Conservation (phyloP, 2,113 vertebrate species). For the Brienomyrus longianalis region DNA sequence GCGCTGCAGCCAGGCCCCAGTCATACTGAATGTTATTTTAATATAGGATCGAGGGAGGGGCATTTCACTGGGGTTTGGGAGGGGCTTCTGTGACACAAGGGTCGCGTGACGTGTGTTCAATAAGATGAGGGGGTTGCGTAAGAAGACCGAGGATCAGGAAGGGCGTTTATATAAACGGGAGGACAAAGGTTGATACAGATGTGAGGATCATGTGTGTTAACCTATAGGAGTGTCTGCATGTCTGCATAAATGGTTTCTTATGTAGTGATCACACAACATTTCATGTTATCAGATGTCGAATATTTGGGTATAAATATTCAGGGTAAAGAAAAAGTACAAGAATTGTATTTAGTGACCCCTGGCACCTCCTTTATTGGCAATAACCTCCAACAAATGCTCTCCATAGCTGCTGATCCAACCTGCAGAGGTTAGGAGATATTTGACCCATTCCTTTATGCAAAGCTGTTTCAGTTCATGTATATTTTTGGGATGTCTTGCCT, state of each 20-base stretch:
- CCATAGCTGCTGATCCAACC: not conserved
- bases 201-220: not conserved
- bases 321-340: not conserved
- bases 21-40: not conserved
- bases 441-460: not conserved
- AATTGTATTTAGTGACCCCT: not conserved
- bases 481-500: not conserved
- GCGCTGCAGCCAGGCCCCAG: not conserved
- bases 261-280: not conserved
- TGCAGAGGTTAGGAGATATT: not conserved
- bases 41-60: not conserved
- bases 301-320: not conserved
- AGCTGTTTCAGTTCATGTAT: not conserved
- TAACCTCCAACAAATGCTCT: not conserved
- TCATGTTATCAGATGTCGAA: not conserved
- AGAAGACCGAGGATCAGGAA: conserved; percentile 48
- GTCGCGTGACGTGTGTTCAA: not conserved
- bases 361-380: not conserved
- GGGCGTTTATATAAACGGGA: conserved; percentile 61
- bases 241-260: not conserved
- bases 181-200: conserved; percentile 57
- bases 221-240: not conserved
- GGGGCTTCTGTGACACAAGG: not conserved
- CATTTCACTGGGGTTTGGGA: not conserved
- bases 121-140: conserved; percentile 43